phyloP scores from a whole-genome alignment of 2,888 invertebrate genomes.

The Lepidochitona cinerea region DNA sequence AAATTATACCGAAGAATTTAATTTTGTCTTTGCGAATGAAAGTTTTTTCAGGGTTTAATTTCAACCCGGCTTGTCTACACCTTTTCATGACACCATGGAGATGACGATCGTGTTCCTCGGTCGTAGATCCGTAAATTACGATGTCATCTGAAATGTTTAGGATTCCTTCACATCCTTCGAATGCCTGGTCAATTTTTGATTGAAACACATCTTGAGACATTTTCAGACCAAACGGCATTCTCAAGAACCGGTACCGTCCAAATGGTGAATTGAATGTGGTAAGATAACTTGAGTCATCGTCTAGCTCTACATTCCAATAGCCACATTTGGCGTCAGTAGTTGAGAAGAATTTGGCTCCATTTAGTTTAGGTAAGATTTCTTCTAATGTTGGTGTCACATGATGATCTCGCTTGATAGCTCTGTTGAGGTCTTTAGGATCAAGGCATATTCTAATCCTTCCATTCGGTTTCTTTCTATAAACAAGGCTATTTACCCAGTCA shows the following conservation, averaged over 20 bases:
- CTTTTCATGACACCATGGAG: constrained; percentile 9
- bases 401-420: constrained; percentile 15
- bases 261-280: constrained; percentile 20
- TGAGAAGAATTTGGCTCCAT: constrained; percentile 16
- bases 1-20: constrained; percentile 25
- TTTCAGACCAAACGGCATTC: not conserved
- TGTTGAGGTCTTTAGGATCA: constrained; percentile 9
- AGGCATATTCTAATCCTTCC: constrained; percentile 21
- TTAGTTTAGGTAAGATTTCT: constrained; percentile 19
- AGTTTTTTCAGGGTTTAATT: constrained; percentile 11
- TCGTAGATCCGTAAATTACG: constrained; percentile 2
- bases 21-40: constrained; percentile 11
- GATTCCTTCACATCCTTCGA: constrained; percentile 13
- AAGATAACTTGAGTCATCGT: constrained; percentile 3
- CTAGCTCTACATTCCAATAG: constrained; percentile 24
- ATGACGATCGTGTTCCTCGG: constrained; percentile 3
- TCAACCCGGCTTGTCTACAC: not conserved
- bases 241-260: not conserved
- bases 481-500: constrained; percentile 19
- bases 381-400: constrained; percentile 21
- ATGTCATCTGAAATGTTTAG: constrained; percentile 9
- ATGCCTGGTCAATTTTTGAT: constrained; percentile 9
- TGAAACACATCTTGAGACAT: constrained; percentile 14
- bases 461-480: too few relatives aligned
- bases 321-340: constrained; percentile 28